Conservation (phyloP, 2,113 vertebrate species). For the Bettongia penicillata region DNA sequence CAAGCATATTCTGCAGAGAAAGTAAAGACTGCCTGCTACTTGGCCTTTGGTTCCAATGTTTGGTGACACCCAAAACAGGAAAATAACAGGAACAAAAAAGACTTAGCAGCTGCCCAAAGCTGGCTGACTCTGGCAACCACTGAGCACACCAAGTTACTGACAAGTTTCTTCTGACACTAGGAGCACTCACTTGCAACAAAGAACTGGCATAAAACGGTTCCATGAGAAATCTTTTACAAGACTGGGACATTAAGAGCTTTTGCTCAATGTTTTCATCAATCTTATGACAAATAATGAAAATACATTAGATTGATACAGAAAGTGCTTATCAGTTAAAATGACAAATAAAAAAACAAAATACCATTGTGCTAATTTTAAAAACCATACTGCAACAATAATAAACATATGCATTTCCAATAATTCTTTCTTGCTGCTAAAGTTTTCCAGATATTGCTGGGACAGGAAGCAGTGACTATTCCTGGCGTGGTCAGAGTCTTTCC, state of each 20-base stretch:
- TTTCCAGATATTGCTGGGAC: conserved; percentile 54
- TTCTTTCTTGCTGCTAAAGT: conserved; percentile 46
- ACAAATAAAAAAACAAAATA: conserved; percentile 50
- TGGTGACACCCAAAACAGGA: conserved; percentile 79
- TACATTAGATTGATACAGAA: conserved; percentile 72
- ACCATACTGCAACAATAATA: conserved; percentile 35
- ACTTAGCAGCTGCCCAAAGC: conserved; percentile 83
- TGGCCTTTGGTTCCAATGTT: conserved; percentile 89
- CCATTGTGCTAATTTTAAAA: conserved; percentile 74
- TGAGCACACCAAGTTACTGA: conserved; percentile 74
- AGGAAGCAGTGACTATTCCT: conserved; percentile 56
- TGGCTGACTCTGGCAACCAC: conserved; percentile 82
- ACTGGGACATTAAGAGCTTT: conserved; percentile 49
- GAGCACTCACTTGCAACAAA: conserved; percentile 78
- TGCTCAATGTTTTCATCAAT: conserved; percentile 55
- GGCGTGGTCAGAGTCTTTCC: conserved; percentile 36
- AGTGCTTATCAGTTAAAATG: conserved; percentile 80
- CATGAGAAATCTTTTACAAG: conserved; percentile 74
- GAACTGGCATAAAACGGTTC: conserved; percentile 64
- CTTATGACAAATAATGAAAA: conserved; percentile 65
- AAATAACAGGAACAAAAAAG: conserved; percentile 69
- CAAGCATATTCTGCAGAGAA: conserved; percentile 84
- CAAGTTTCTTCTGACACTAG: conserved; percentile 70
- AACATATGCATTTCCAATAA: conserved; percentile 60
- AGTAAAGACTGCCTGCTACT: conserved; percentile 86